Conservation (phyloP, 2,113 vertebrate species). For the Halichoerus grypus region DNA sequence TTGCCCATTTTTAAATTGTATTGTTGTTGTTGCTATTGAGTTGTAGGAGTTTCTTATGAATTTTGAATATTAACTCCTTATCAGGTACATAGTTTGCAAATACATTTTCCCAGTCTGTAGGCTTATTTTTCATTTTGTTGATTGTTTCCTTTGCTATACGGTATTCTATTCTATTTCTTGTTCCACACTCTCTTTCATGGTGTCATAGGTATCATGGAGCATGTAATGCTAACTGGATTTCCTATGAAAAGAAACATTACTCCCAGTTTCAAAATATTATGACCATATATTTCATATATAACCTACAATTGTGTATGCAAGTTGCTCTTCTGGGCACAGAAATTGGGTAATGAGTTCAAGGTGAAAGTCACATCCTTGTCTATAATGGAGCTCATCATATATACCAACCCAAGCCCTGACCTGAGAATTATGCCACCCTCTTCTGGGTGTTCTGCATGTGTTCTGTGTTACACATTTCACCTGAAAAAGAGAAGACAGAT, state of each 20-base stretch:
- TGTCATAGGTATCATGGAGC: not conserved
- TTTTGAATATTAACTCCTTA: not conserved
- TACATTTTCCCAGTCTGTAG: not conserved
- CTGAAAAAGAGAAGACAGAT: not conserved
- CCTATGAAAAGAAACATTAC: not conserved
- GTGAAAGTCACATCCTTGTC: not conserved
- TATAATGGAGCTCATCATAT: not conserved
- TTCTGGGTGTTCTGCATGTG: not conserved
- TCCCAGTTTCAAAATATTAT: not conserved
- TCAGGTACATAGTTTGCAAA: not conserved
- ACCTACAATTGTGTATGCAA: not conserved
- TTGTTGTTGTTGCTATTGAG: not conserved
- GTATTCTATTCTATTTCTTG: not conserved
- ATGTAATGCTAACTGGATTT: not conserved
- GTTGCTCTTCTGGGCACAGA: not conserved
- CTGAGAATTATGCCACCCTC: not conserved
- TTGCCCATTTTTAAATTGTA: not conserved
- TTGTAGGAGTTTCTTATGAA: not conserved
- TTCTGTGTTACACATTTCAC: not conserved
- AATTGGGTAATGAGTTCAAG: not conserved
- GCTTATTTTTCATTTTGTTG: not conserved
- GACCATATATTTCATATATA: not conserved
- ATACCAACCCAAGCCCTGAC: not conserved
- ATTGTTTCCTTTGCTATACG: not conserved
- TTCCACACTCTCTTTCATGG: not conserved